Evolutionary conservation across 2,888 invertebrate species (phyloP).

Genomic region (Leptopterna dolabrata): DNA sequence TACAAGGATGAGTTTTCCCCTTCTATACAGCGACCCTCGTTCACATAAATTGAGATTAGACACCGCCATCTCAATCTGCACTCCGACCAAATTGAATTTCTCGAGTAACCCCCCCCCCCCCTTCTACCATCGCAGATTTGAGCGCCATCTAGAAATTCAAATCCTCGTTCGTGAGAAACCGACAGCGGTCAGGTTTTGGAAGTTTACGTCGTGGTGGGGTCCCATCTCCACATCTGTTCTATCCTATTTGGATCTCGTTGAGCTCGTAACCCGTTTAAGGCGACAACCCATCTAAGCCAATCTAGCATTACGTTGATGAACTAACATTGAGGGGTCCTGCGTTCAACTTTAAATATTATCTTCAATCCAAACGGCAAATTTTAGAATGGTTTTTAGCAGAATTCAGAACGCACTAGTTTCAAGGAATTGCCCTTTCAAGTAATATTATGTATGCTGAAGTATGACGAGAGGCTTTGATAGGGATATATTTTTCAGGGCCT

Average conservation of each 20-base stretch:
- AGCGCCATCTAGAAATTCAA: conserved; percentile 17
- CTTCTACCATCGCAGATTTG: conserved; percentile 9
- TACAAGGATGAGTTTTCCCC: not conserved
- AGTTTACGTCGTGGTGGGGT: not conserved
- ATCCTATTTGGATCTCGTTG: conserved; percentile 2
- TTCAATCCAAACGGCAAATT: no score
- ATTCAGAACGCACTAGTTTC: no score
- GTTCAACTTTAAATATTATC: no score
- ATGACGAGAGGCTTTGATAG: no score
- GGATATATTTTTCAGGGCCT: no score
- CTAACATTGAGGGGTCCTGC: not conserved
- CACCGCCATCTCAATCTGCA: conserved; percentile 50
- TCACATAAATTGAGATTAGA: conserved; percentile 41
- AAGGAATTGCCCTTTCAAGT: no score
- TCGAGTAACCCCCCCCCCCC: not conserved
- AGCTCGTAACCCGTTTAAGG: not conserved
- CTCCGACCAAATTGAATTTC: conserved; percentile 57
- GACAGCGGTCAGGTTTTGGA: conserved; percentile 1
- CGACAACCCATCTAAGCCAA: not conserved
- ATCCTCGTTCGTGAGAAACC: conserved; percentile 25
- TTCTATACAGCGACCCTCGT: not conserved
- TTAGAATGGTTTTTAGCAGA: no score
- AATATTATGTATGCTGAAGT: no score
- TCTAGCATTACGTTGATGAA: not conserved
- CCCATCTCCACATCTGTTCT: conserved; percentile 19